A percentile compares a stretch with the other conserved stretches of the same genome.
These are phyloP conservation scores for Lepus americanus DNA, from an alignment of 2,113 vertebrate genomes.

Conservation along the genomic window DNA sequence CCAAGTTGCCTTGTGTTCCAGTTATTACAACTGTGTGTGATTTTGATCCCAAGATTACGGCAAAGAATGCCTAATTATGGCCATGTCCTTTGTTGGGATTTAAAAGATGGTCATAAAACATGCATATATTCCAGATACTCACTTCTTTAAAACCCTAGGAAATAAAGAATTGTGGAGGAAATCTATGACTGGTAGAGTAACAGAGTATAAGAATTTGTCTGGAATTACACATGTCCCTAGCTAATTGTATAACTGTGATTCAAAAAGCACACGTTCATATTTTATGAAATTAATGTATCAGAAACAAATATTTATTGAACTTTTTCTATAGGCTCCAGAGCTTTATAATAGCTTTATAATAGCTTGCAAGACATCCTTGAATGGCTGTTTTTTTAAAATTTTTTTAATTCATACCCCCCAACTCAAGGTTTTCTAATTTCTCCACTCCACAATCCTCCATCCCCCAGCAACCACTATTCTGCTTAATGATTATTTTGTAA, in stretches of 20 bases:
- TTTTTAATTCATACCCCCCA: neutral
- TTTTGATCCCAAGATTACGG: neutral
- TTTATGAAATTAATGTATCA: neutral
- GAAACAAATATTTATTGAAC: neutral
- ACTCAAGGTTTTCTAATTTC: neutral
- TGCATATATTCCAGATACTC: neutral
- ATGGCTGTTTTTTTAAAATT: neutral
- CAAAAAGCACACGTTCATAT: neutral
- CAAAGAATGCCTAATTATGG: neutral
- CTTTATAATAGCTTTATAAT: neutral
- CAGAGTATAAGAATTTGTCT: neutral
- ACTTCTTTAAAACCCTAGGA: constrained; percentile 2
- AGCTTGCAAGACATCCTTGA: neutral
- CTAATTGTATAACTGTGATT: neutral
- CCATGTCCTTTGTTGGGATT: neutral
- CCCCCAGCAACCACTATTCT: neutral
- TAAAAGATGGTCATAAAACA: neutral
- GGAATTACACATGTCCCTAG: neutral
- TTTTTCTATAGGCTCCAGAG: neutral
- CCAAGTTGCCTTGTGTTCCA: neutral
- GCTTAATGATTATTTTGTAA: neutral
- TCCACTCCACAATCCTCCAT: fast-evolving
- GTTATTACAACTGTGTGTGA: neutral
- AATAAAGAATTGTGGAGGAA: neutral
- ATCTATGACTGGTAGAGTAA: neutral